Evolutionary conservation across 2,888 invertebrate genomes (phyloP).

Genomic region (Myopa tessellatipennis): DNA sequence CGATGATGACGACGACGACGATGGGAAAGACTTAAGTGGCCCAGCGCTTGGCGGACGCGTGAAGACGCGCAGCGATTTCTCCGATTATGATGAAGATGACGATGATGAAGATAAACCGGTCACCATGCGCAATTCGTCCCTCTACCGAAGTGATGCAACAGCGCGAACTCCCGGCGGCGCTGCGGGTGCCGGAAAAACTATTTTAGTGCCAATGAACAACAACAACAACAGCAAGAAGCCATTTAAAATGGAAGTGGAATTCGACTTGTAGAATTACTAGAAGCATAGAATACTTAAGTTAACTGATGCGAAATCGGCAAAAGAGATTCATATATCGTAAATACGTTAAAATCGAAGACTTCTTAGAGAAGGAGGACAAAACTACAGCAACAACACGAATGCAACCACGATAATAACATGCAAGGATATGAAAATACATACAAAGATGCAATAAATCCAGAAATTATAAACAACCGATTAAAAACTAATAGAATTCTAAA

Average conservation of each 20-base stretch:
- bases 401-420: too few species aligned
- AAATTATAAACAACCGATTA: slow-evolving; percentile 4
- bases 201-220: slow-evolving; percentile 64
- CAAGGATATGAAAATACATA: slow-evolving; percentile 32
- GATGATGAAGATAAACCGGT: slow-evolving; percentile 70
- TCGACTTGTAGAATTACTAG: slow-evolving; percentile 68
- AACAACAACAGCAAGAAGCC: slow-evolving; percentile 56
- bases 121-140: slow-evolving; percentile 63
- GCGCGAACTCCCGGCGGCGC: slow-evolving; percentile 53
- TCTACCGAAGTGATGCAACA: slow-evolving; percentile 60
- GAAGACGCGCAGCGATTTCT: slow-evolving; percentile 66
- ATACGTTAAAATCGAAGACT: too few species aligned
- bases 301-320: not conserved
- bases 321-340: not conserved
- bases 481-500: slow-evolving; percentile 28
- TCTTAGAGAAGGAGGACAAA: slow-evolving; percentile 14
- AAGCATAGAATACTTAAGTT: not conserved
- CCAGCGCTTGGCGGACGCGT: slow-evolving; percentile 66
- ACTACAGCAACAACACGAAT: slow-evolving; percentile 10
- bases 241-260: slow-evolving; percentile 72
- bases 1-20: slow-evolving; percentile 54
- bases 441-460: slow-evolving; percentile 24
- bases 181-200: slow-evolving; percentile 56
- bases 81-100: slow-evolving; percentile 68
- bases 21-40: slow-evolving; percentile 69